Conservation (phyloP, 1,140 invertebrate species). For the Paracyclopina nana region DNA sequence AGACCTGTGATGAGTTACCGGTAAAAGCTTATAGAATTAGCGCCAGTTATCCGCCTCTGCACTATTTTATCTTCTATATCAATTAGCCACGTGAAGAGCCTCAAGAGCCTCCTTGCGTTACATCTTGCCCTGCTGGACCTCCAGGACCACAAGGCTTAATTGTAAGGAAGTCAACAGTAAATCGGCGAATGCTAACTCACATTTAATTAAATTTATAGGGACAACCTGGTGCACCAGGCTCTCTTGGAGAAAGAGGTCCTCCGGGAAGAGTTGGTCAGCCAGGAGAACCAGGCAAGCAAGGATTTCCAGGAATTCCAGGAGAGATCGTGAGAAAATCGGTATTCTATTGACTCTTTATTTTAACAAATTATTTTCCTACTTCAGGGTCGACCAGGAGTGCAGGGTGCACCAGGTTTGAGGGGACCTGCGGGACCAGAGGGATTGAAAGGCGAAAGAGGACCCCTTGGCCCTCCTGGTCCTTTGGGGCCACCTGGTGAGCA, state of each 20-base stretch:
- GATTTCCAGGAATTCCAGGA: constrained; percentile 22
- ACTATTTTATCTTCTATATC: not conserved
- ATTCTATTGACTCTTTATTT: not conserved
- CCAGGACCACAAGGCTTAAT: constrained; percentile 23
- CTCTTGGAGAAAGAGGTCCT: constrained; percentile 23
- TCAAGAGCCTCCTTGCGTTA: constrained; percentile 24
- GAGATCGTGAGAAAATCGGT: constrained; percentile 15
- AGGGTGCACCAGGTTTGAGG: constrained; percentile 28
- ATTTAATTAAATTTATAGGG: constrained; percentile 14
- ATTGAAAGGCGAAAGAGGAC: constrained; percentile 27
- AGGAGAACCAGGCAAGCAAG: constrained; percentile 21
- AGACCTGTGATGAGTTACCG: constrained; percentile 47
- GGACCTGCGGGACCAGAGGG: constrained; percentile 24
- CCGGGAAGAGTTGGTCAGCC: constrained; percentile 22
- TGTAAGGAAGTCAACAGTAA: not conserved
- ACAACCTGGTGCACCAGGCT: constrained; percentile 22
- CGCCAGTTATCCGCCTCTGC: constrained; percentile 16
- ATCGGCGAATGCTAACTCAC: not conserved
- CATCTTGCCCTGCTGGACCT: constrained; percentile 35
- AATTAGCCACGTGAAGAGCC: constrained; percentile 7
- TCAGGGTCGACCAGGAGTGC: constrained; percentile 19
- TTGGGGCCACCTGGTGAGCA: constrained; percentile 22
- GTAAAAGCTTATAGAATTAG: constrained; percentile 25
- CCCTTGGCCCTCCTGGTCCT: constrained; percentile 18
- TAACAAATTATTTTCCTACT: constrained; percentile 9